A percentile compares a stretch with the other conserved stretches of the same genome.
phyloP scores from a whole-genome alignment of 1,140 invertebrate species.

The Oryctes rhinoceros region DNA sequence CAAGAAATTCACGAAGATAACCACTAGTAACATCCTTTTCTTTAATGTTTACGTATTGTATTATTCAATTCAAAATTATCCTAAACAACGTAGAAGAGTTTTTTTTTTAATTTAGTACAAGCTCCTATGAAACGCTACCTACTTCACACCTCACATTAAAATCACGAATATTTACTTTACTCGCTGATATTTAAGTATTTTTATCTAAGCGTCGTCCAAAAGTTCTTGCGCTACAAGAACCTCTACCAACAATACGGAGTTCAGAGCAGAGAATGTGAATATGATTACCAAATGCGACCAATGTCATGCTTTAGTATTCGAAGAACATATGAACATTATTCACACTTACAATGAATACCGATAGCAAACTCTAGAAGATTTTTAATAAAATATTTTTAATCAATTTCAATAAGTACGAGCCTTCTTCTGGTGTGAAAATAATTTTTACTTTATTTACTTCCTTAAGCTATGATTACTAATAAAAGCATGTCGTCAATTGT shows the following conservation, averaged over 20 bases:
- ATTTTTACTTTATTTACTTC: too few relatives aligned
- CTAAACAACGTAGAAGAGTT: slow-evolving; percentile 58
- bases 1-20: slow-evolving; percentile 61
- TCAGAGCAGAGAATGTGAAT: slow-evolving; percentile 43
- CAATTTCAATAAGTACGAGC: too few relatives aligned
- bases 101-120: slow-evolving; percentile 61
- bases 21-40: slow-evolving; percentile 62
- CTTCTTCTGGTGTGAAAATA: too few relatives aligned
- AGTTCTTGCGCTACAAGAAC: not conserved
- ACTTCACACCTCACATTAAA: slow-evolving; percentile 48
- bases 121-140: slow-evolving; percentile 60
- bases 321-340: slow-evolving; percentile 41
- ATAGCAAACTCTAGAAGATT: too few relatives aligned
- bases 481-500: too few relatives aligned
- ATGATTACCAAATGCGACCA: slow-evolving; percentile 38
- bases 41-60: slow-evolving; percentile 63
- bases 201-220: slow-evolving; percentile 38
- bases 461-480: too few relatives aligned
- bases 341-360: not conserved
- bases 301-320: slow-evolving; percentile 46
- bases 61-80: slow-evolving; percentile 50
- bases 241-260: slow-evolving; percentile 38
- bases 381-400: too few relatives aligned
- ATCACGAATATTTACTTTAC: slow-evolving; percentile 38
- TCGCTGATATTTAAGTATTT: slow-evolving; percentile 42